phyloP scores from a whole-genome alignment of 2,797 vertebrate species.

The Protosalanx chinensis region DNA sequence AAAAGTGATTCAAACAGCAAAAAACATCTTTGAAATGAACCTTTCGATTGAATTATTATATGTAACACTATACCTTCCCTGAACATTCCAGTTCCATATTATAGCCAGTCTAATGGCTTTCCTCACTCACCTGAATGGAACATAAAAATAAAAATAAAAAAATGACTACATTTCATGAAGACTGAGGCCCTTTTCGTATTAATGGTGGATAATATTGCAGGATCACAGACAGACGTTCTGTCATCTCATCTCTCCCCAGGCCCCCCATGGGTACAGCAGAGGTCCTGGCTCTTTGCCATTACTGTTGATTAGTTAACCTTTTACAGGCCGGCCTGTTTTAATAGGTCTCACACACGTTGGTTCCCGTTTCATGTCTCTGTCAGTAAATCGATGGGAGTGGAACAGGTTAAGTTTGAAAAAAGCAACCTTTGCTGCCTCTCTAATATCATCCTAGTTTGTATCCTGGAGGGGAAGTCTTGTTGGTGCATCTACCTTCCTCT shows the following conservation, averaged over 20 bases:
- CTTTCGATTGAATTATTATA: no score
- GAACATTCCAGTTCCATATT: neutral
- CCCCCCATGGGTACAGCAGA: neutral
- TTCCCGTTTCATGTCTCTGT: constrained; percentile 45
- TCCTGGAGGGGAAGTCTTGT: constrained; percentile 4
- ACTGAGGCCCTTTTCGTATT: constrained; percentile 19
- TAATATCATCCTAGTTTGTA: constrained; percentile 4
- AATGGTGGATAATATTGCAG: constrained; percentile 5
- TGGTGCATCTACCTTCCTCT: neutral
- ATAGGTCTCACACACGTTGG: constrained; percentile 42
- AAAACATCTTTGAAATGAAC: no score
- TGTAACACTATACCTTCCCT: no score
- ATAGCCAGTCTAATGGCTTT: neutral
- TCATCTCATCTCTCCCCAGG: neutral
- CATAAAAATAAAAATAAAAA: neutral
- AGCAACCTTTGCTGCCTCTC: neutral
- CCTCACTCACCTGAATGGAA: neutral
- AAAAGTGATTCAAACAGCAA: no score
- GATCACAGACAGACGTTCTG: constrained; percentile 5
- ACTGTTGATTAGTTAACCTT: constrained; percentile 69
- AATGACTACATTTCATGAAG: neutral
- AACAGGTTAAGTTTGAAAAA: constrained; percentile 36
- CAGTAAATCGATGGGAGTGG: constrained; percentile 62
- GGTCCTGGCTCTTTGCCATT: constrained; percentile 55
- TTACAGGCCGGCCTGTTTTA: constrained; percentile 56